phyloP scores from a whole-genome alignment of 2,888 invertebrate genomes.

The Eupeodes luniger region DNA sequence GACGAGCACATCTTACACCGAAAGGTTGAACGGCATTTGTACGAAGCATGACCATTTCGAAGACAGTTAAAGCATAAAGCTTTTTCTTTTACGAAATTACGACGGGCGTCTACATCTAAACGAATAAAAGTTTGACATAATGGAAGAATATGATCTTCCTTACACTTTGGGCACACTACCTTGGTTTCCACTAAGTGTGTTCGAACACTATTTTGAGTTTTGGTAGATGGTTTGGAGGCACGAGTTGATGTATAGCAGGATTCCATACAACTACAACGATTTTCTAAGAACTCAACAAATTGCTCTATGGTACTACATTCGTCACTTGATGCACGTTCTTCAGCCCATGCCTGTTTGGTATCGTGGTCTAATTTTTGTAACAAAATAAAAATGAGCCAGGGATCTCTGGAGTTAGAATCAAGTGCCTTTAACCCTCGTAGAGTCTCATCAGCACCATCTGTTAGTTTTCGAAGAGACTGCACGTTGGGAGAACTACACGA shows the following conservation, averaged over 20 bases:
- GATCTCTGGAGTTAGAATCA: too few species aligned
- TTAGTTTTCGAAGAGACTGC: too few species aligned
- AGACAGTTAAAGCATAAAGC: constrained; percentile 28
- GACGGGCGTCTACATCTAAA: constrained; percentile 1
- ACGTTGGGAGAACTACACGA: too few species aligned
- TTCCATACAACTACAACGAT: too few species aligned
- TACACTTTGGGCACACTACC: constrained; percentile 15
- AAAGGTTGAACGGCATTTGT: constrained; percentile 22
- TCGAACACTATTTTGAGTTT: constrained; percentile 6
- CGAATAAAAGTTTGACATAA: not conserved
- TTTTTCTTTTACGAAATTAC: constrained; percentile 33
- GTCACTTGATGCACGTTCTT: too few species aligned
- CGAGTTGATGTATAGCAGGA: constrained; percentile 6
- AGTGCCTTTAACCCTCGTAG: too few species aligned
- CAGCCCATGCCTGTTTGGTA: too few species aligned
- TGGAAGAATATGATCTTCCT: constrained; percentile 14
- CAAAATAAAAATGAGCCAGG: too few species aligned
- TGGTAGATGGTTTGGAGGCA: not conserved
- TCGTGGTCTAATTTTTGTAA: too few species aligned
- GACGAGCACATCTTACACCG: constrained; percentile 23
- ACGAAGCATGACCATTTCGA: constrained; percentile 10
- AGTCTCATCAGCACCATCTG: too few species aligned
- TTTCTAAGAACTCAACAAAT: too few species aligned
- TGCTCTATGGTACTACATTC: too few species aligned
- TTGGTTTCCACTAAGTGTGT: constrained; percentile 28